phyloP scores from a whole-genome alignment of 2,888 invertebrate genomes.

The Dendrolimus pini region DNA sequence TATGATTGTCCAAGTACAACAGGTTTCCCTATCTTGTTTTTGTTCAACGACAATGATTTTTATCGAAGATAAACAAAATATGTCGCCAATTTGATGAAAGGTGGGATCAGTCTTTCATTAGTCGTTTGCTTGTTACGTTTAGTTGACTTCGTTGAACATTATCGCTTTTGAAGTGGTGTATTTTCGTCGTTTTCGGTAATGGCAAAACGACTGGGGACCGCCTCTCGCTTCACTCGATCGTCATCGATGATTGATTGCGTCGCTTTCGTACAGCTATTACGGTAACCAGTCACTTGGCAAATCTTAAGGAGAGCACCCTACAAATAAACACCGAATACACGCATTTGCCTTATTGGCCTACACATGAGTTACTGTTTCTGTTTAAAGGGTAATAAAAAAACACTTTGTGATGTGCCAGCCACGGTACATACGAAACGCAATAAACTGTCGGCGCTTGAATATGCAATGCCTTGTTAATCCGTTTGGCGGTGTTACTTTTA shows the following conservation, averaged over 20 bases:
- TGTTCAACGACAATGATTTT: neutral
- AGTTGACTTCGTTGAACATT: constrained; percentile 14
- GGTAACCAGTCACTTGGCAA: constrained; percentile 39
- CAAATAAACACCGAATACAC: constrained; percentile 19
- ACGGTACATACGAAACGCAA: constrained; percentile 2
- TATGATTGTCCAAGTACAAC: no score
- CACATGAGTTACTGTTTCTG: neutral
- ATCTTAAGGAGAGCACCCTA: constrained; percentile 32
- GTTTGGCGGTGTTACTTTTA: constrained; percentile 25
- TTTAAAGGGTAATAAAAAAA: neutral
- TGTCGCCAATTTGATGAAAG: neutral
- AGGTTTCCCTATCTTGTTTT: no score
- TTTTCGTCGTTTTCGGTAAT: constrained; percentile 37
- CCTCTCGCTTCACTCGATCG: constrained; percentile 30
- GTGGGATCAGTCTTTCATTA: neutral
- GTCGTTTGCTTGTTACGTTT: constrained; percentile 1
- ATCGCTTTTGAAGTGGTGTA: constrained; percentile 24
- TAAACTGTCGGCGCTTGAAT: constrained; percentile 15
- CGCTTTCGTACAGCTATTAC: constrained; percentile 36
- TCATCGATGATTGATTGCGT: constrained; percentile 45
- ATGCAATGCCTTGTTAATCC: constrained; percentile 27
- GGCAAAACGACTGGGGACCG: constrained; percentile 27
- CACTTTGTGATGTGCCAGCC: neutral
- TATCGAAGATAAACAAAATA: neutral
- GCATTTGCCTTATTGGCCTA: neutral